Evolutionary conservation across 2,797 vertebrate genomes (phyloP), one percentile per base, ranked within the genome.

Genomic region (Leptoclinus maculatus): DNA sequence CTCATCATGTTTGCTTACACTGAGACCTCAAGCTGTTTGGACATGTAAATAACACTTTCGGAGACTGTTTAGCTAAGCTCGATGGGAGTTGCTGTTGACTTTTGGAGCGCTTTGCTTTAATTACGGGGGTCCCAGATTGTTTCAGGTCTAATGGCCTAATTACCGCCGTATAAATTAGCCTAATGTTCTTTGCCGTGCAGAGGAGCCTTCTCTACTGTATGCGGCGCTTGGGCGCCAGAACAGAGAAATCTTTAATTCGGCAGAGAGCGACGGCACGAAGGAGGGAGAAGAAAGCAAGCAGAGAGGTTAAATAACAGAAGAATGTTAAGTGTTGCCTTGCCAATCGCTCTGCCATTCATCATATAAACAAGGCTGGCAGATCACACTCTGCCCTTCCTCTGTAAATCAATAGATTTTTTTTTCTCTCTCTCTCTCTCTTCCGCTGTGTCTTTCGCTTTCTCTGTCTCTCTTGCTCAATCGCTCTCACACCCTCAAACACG

Each of bases 81-180:
- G 79, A 83, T 87, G 92, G 93, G 93, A 94, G 91, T 94, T 92
- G 90, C 83, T 92, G 92, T 93, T 94, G 93, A 94, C 92, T 95
- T 94, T 93, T 91, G 88, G 84, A 93, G 91, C 87, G 85, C 88
- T 96, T 93, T 93, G 92, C 92, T 93, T 71, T 94, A 95, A 96
- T 95, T 94, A 94, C 86, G 82, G 62, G 62, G 91, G 90, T 93
- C 94, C 93, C 94, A 93, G 92, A 95, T 93, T 95, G 94, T 94
- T 94, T 92, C 84, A 88, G 91, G 90, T 91, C 92, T 94, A 95
- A 95, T 94, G 92, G 92, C 79, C 92, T 95, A 95, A 95, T 95
- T 95, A 95, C 88, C 86, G 66, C 87, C 88, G 93, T 92, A 95
- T 95, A 93, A 93, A 95, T 94, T 93, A 95, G 92, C 80, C 84